Evolutionary conservation across 2,113 vertebrate genomes (phyloP).

Genomic region (Nicator chloris): DNA sequence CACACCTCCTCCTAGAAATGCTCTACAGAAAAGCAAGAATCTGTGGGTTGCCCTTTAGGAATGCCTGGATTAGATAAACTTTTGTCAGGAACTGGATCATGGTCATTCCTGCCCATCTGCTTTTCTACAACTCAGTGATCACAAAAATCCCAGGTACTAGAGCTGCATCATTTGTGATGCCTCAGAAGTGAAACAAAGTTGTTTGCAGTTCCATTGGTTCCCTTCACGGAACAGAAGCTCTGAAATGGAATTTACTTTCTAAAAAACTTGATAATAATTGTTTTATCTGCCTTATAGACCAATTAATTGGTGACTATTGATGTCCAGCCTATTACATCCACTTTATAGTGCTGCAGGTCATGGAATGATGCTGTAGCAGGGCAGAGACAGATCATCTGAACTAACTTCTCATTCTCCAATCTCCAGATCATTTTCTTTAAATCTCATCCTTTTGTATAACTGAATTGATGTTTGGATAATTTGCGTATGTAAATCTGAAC

Average conservation of each 20-base stretch:
- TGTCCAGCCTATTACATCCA: not conserved
- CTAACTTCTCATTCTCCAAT: not conserved
- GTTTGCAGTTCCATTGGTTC: not conserved
- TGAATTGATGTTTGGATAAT: not conserved
- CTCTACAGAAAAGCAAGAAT: not conserved
- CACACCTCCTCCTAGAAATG: fast-evolving
- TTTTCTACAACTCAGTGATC: not conserved
- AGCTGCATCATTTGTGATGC: not conserved
- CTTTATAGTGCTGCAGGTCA: not conserved
- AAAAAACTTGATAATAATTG: not conserved
- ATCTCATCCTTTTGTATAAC: not conserved
- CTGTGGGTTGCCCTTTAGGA: not conserved
- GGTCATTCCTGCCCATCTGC: not conserved
- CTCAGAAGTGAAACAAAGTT: not conserved
- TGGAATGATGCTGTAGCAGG: not conserved
- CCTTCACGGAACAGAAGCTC: not conserved
- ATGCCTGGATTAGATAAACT: not conserved
- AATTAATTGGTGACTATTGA: not conserved
- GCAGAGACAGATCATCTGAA: not conserved
- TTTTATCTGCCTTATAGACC: not conserved
- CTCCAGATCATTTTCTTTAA: not conserved
- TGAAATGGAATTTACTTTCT: not conserved
- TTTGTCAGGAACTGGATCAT: not conserved
- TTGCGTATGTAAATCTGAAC: conserved; percentile 36
- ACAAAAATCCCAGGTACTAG: not conserved